Percentiles rank a stretch among this genome's conserved stretches.
These are phyloP conservation scores for Eulemur rubriventer DNA, from an alignment of 2,797 vertebrate genomes.

Conservation along the genomic window DNA sequence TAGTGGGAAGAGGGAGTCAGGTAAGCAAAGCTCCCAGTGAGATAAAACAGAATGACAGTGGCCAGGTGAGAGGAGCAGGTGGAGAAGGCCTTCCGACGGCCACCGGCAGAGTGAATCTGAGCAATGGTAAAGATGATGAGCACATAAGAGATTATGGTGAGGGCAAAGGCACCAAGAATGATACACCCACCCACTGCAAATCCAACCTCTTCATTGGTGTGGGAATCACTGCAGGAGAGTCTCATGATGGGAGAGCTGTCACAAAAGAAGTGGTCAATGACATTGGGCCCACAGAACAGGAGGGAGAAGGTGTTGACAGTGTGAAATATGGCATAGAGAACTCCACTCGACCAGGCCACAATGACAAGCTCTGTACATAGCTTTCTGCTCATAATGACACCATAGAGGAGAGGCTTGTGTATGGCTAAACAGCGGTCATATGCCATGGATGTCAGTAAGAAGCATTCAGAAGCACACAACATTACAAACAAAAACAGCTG, in stretches of 20 bases:
- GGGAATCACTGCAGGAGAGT: conserved; percentile 48
- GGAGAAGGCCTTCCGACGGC: conserved; percentile 60
- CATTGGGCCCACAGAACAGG: conserved; percentile 62
- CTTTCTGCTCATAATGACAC: conserved; percentile 40
- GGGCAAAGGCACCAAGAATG: conserved; percentile 6
- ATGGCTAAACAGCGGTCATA: conserved; percentile 72
- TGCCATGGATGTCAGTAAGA: conserved; percentile 68
- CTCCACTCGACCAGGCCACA: conserved; percentile 39
- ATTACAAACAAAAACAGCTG: conserved; percentile 45
- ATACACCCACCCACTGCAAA: neutral
- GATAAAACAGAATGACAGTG: conserved; percentile 62
- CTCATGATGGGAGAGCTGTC: conserved; percentile 59
- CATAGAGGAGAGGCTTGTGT: conserved; percentile 53
- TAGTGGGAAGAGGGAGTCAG: conserved; percentile 30
- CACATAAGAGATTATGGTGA: conserved; percentile 40
- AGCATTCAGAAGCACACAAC: conserved; percentile 44
- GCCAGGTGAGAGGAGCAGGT: conserved; percentile 70
- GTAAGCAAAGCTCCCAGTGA: conserved; percentile 62
- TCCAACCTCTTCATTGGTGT: neutral
- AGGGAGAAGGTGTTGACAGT: conserved; percentile 31
- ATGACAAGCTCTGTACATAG: conserved; percentile 4
- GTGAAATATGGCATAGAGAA: conserved; percentile 11
- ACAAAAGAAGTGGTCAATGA: conserved; percentile 75
- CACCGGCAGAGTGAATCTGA: conserved; percentile 6
- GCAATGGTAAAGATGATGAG: conserved; percentile 37